Percentiles rank a stretch among this genome's conserved stretches.
phyloP scores from a whole-genome alignment of 2,113 vertebrate genomes.

The Henicopernis longicauda region DNA sequence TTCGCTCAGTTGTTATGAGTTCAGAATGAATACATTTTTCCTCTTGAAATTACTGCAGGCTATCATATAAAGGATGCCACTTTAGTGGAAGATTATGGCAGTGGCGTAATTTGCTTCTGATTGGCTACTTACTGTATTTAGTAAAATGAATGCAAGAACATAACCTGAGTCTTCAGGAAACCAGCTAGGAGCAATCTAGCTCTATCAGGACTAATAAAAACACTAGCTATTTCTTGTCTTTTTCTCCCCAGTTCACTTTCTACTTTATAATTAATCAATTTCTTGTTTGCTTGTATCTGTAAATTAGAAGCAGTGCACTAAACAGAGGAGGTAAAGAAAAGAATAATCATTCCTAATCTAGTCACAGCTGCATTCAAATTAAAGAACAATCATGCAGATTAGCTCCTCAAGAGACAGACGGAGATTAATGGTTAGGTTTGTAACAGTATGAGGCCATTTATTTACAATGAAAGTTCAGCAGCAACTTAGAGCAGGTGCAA shows the following conservation, averaged over 20 bases:
- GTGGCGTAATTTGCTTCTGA: neutral
- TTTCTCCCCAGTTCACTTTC: neutral
- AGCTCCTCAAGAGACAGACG: neutral
- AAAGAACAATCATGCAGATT: neutral
- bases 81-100: neutral
- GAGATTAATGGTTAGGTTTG: neutral
- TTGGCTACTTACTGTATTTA: neutral
- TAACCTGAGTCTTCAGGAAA: neutral
- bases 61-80: neutral
- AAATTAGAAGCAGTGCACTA: neutral
- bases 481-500: neutral
- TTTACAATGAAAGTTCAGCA: neutral
- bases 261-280: neutral
- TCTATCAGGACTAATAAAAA: neutral
- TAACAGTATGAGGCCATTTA: neutral
- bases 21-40: neutral
- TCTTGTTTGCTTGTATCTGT: neutral
- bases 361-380: neutral
- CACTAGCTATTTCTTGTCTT: neutral
- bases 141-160: neutral
- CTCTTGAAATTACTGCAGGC: neutral
- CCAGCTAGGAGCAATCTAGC: neutral
- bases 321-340: neutral
- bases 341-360: neutral
- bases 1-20: neutral